These are phyloP conservation scores for Silurus glanis DNA, from an alignment of 2,113 vertebrate species.

Conservation along the genomic window DNA sequence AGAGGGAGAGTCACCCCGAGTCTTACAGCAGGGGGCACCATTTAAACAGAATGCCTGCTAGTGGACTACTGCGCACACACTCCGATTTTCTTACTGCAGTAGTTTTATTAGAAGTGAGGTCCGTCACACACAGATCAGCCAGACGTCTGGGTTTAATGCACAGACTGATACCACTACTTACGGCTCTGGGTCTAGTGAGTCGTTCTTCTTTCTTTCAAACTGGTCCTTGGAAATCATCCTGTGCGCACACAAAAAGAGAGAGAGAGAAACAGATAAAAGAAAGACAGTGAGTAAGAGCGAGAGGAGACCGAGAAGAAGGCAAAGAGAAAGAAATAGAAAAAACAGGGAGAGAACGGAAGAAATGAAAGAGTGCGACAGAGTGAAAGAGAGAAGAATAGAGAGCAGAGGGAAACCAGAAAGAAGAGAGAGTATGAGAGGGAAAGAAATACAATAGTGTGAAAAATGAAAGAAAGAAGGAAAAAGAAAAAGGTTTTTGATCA, in stretches of 20 bases:
- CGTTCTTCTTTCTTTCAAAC: constrained; percentile 99
- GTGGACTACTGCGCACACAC: neutral
- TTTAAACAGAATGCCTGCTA: constrained; percentile 2
- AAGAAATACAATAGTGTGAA: neutral
- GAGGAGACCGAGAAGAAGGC: neutral
- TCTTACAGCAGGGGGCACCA: constrained; percentile 53
- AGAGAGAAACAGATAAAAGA: neutral
- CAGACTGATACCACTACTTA: constrained; percentile 73
- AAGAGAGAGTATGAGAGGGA: neutral
- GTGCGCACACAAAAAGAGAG: constrained; percentile 44
- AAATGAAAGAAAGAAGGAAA: neutral
- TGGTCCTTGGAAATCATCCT: constrained; percentile 99
- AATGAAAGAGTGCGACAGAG: neutral
- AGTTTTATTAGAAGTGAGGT: neutral
- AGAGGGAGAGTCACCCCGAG: neutral
- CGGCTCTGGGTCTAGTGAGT: constrained; percentile 96
- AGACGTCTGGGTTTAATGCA: neutral
- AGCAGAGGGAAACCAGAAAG: neutral
- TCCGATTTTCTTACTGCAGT: neutral
- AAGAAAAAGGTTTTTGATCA: neutral
- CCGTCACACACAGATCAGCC: neutral
- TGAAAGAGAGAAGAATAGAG: neutral
- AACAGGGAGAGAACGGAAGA: too few species aligned
- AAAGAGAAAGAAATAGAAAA: too few species aligned
- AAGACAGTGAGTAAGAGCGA: neutral